Evolutionary conservation across 2,797 vertebrate genomes (phyloP), one percentile per base, ranked within the genome.

Genomic region (Rhinatrema bivittatum): DNA sequence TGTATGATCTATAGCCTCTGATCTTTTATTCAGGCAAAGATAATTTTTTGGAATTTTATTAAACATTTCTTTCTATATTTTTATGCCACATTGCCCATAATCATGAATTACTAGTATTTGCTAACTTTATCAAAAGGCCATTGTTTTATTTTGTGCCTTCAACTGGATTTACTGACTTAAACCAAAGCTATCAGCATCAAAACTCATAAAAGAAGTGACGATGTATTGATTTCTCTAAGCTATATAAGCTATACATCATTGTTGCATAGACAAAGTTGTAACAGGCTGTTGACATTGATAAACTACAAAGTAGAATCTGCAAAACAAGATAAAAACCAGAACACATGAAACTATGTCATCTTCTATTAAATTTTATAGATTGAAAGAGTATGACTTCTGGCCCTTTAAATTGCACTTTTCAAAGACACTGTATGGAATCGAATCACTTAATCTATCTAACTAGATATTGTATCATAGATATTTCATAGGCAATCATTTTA

Each of bases 161-260:
- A 53, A 64, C 51, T 37, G 41, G 13, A 39, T 39, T 34, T 39
- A 21, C 23, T 36, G 36, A 60, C 37, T 50, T 43, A 49, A 56
- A 22, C 37, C 32, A 43, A 37, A 25, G 17, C 29, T 36, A 44
- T 54, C 30, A 25, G 29, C 5, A 17, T 47, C 28, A 43, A 57
- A 37, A 5, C 9, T n/a, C 39, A 45, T 21, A 39, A 21, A 36
- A 29, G 31, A 6, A n/a, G 25, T 1, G 3, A 49, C 20, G 23
- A 26, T 20, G 4, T 29, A 41, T 24, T 26, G 30, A 47, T 41
- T 39, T 10, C 10, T 22, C 2, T 40, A 40, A 49, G 25, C 34
- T 28, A 29, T 15, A 53, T 41, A 20, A 17, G n/a, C 16, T 53
- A 40, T 51, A 42, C 15, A 42, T 3, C 7, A 22, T 4, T 19